Base-by-base conservation (phyloP, 2,888 invertebrate genomes). In the Tyria jacobaeae region DNA sequence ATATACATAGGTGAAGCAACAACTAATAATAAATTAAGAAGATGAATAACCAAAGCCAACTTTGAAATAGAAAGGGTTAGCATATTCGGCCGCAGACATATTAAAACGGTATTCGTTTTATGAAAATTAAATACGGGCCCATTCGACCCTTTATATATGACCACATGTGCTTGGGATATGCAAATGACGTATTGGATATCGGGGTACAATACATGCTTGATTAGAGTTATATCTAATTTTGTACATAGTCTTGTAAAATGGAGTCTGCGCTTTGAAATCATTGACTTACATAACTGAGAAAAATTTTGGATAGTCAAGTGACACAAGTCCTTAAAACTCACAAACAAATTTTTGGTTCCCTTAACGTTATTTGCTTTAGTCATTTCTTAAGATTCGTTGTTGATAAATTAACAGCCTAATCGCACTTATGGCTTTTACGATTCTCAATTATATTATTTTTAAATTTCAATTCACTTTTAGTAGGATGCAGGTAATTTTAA, bases 111-210 rank as follows among this genome's bases (percentile, higher is more conserved):
- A 86, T 83, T 89, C 87, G 87, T 92, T 92, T 90, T 91, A 91
- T 91, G 89, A 92, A 93, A 94, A 93, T 93, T 93, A 91, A 92
- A 93, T 92, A 91, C 89, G 89, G 86, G 83, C 80, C 86, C 80
- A 85, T 88, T 86, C 83, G 83, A 85, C 86, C 91, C 92, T 90
- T 90, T 91, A 90, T 90, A 88, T 90, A 89, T 88, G 87, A 84
- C 86, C 91, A 91, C 92, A 93, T 94, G 92, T 92, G 93, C 86
- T 84, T 78, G 87, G 89, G 84, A 85, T 94, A 93, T 93, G 92
- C 89, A 92, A 92, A 93, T 92, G 89, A 88, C 80, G 88, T 90
- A 92, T 92, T 87, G 90, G 86, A 84, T 89, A 82, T 88, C 83
- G 80, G 84, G 75, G 66, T 76, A 85, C 84, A 85, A 86, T 87